These are phyloP conservation scores for Hippopotamyrus pictus DNA, from an alignment of 2,797 vertebrate genomes.

Conservation along the genomic window DNA sequence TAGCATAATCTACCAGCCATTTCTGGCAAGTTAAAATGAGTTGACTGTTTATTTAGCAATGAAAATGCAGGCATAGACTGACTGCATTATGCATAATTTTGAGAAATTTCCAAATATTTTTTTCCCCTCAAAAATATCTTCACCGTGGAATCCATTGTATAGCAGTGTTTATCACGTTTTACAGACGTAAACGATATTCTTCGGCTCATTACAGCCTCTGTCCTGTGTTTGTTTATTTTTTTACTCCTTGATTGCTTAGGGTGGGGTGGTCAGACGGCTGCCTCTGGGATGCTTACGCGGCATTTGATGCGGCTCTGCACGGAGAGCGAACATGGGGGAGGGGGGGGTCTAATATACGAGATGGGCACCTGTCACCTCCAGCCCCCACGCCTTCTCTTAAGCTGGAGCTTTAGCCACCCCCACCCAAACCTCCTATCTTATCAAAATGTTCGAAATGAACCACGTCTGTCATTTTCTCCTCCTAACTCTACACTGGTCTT, in stretches of 20 bases:
- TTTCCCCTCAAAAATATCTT: not conserved
- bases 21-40: slow-evolving; percentile 2
- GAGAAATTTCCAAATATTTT: not conserved
- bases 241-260: not conserved
- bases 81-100: not conserved
- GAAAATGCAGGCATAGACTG: not conserved
- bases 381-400: not conserved
- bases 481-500: slow-evolving; percentile 25
- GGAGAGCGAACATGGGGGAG: not conserved
- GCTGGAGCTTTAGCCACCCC: not conserved
- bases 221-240: not conserved
- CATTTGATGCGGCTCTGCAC: not conserved
- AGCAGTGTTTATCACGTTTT: not conserved
- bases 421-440: not conserved
- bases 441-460: not conserved
- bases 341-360: not conserved
- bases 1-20: not conserved
- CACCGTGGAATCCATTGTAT: not conserved
- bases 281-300: not conserved
- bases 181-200: not conserved
- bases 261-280: not conserved
- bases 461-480: slow-evolving; percentile 7
- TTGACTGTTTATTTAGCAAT: not conserved
- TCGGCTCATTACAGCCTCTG: not conserved
- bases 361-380: not conserved